These are phyloP conservation scores for Dendrophyllia cribrosa DNA, from an alignment of 64 coral and sea anemone genomes.

Conservation along the genomic window DNA sequence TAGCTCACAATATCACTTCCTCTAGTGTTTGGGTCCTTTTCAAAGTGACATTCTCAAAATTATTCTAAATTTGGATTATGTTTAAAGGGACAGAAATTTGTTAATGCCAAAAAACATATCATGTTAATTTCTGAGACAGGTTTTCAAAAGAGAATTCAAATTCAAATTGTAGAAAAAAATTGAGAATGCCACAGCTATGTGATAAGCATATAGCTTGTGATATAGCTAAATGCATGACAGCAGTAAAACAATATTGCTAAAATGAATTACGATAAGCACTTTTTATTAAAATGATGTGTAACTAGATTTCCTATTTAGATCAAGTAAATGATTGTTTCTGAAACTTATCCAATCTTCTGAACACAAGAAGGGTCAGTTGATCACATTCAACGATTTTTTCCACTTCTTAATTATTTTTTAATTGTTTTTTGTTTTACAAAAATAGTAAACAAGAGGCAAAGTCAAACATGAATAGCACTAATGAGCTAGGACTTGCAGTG, in stretches of 20 bases:
- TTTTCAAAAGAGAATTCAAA: constrained; percentile 44
- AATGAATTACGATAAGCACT: constrained; percentile 42
- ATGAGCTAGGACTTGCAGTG: constrained; percentile 45
- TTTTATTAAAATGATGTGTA: constrained; percentile 48
- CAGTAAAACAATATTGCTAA: constrained; percentile 46
- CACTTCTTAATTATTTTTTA: constrained; percentile 36
- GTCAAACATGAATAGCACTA: constrained; percentile 67
- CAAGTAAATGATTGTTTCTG: constrained; percentile 57
- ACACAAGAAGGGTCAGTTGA: constrained; percentile 45
- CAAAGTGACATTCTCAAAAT: constrained; percentile 63
- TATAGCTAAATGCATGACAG: constrained; percentile 52
- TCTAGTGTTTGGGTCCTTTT: constrained; percentile 74
- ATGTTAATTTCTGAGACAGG: constrained; percentile 62
- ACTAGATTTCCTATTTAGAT: constrained; percentile 49
- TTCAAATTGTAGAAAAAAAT: constrained; percentile 52
- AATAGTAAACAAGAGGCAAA: constrained; percentile 68
- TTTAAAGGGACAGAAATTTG: constrained; percentile 53
- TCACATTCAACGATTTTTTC: constrained; percentile 56
- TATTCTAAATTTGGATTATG: constrained; percentile 58
- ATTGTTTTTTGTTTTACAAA: constrained; percentile 29
- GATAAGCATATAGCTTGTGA: constrained; percentile 57
- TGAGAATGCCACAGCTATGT: constrained; percentile 49
- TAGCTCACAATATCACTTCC: constrained; percentile 67
- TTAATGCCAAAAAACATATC: constrained; percentile 62
- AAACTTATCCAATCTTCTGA: constrained; percentile 54